Conservation (phyloP, 2,113 vertebrate species). For the Xenus cinereus region DNA sequence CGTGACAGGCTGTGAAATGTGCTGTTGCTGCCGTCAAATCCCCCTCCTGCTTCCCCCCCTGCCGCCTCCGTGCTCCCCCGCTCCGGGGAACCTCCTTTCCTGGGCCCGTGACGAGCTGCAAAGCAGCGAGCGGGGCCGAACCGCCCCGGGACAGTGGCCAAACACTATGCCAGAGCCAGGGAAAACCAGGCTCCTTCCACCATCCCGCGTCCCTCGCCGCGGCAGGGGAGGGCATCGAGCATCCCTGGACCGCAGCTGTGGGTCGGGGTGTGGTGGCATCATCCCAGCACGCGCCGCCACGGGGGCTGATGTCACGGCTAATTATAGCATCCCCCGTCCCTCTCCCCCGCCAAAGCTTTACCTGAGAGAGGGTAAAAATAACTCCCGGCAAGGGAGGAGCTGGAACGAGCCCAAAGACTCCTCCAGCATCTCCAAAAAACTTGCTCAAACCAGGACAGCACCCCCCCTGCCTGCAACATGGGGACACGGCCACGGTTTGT, state of each 20-base stretch:
- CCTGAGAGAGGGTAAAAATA: slow-evolving; percentile 67
- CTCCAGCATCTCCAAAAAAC: slow-evolving; percentile 15
- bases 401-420: slow-evolving; percentile 16
- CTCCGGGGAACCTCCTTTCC: slow-evolving; percentile 21
- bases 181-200: neutral
- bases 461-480: accelerated
- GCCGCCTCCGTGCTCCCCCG: slow-evolving; percentile 23
- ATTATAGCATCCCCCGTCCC: slow-evolving; percentile 45
- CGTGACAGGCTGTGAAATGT: slow-evolving; percentile 65
- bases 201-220: accelerated
- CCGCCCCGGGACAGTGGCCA: neutral
- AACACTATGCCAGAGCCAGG: accelerated
- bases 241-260: neutral
- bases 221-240: neutral
- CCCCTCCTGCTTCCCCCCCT: neutral
- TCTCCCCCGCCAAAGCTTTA: slow-evolving; percentile 37
- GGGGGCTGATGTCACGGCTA: slow-evolving; percentile 48
- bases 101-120: neutral
- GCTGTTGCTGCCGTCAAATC: slow-evolving; percentile 54
- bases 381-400: slow-evolving; percentile 12
- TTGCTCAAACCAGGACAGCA: neutral
- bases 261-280: neutral
- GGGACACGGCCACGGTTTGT: neutral
- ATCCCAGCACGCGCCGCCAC: neutral
- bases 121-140: neutral